Evolutionary conservation across 1,140 invertebrate genomes (phyloP).

Genomic region (Lordiphosa clarofinis): DNA sequence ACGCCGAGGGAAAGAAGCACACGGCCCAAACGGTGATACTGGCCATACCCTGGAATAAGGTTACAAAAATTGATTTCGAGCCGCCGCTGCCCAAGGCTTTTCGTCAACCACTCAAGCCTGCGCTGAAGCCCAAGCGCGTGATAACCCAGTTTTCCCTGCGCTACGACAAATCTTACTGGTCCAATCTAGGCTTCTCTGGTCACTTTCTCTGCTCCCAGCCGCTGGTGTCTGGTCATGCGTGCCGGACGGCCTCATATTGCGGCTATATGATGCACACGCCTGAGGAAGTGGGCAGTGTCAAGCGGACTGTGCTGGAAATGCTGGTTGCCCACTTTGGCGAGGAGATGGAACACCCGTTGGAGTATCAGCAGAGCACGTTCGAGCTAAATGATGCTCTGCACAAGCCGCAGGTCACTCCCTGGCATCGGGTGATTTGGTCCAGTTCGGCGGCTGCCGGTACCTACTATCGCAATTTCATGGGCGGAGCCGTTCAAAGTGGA

Average conservation of each 20-base stretch:
- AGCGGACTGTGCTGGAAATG: slow-evolving; percentile 28
- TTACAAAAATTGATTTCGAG: slow-evolving; percentile 38
- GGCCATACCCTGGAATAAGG: slow-evolving; percentile 65
- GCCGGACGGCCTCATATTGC: slow-evolving; percentile 8
- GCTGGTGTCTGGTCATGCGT: slow-evolving; percentile 46
- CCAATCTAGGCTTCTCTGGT: slow-evolving; percentile 49
- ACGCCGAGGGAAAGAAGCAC: slow-evolving; percentile 22
- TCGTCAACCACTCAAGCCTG: neutral
- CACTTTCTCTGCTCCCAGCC: slow-evolving; percentile 47
- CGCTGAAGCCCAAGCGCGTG: neutral
- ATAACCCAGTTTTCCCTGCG: slow-evolving; percentile 49
- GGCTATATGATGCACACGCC: slow-evolving; percentile 52
- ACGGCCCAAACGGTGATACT: slow-evolving; percentile 53
- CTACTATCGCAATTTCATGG: slow-evolving; percentile 63
- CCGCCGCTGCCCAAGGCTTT: slow-evolving; percentile 46
- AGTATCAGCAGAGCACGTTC: slow-evolving; percentile 30
- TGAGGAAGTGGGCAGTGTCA: slow-evolving; percentile 20
- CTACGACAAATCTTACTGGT: slow-evolving; percentile 56
- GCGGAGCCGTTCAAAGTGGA: slow-evolving; percentile 72
- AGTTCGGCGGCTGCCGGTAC: slow-evolving; percentile 57
- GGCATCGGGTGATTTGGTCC: slow-evolving; percentile 67
- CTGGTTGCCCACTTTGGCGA: slow-evolving; percentile 44
- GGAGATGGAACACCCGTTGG: slow-evolving; percentile 47
- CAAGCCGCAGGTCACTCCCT: slow-evolving; percentile 50
- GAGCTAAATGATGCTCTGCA: slow-evolving; percentile 22